Percentiles rank a stretch among this genome's conserved stretches.
These are phyloP conservation scores for Sinocyclocheilus grahami DNA, from an alignment of 2,113 vertebrate species.

Conservation along the genomic window DNA sequence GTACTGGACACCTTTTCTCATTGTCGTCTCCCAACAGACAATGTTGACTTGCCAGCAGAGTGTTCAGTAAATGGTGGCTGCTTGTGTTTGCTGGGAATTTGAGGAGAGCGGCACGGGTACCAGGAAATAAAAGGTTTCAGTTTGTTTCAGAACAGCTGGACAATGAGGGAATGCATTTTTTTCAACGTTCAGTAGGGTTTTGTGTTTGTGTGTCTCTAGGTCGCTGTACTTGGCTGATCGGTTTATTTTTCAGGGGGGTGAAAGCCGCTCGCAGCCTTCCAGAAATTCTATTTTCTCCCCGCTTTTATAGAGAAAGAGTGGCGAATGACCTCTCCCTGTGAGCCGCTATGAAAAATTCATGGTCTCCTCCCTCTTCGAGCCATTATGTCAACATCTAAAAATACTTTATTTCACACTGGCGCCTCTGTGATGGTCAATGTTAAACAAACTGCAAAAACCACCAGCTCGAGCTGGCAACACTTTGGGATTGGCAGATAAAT, in stretches of 20 bases:
- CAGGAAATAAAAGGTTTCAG: not conserved
- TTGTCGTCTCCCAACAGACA: not conserved
- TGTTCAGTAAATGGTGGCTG: not conserved
- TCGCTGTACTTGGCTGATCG: constrained; percentile 19
- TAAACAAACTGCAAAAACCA: constrained; percentile 43
- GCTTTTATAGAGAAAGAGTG: constrained; percentile 37
- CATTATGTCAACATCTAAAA: constrained; percentile 57
- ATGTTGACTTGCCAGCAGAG: not conserved
- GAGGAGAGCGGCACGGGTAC: not conserved
- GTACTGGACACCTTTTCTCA: not conserved
- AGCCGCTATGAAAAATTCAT: constrained; percentile 61
- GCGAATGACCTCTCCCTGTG: constrained; percentile 54
- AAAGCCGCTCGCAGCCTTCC: constrained; percentile 28
- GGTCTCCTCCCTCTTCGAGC: constrained; percentile 49
- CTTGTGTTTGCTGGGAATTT: not conserved
- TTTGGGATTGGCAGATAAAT: constrained; percentile 17
- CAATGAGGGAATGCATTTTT: constrained; percentile 15
- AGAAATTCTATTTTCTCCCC: constrained; percentile 23
- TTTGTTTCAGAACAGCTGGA: constrained; percentile 19
- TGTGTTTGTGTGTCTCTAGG: constrained; percentile 14
- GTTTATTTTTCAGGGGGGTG: constrained; percentile 15
- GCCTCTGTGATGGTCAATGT: constrained; percentile 33
- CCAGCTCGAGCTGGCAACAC: constrained; percentile 31
- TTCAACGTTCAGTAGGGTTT: not conserved
- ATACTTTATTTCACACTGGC: constrained; percentile 47